Base-by-base conservation (phyloP, 2,888 invertebrate species). In the Lutraria lutraria region DNA sequence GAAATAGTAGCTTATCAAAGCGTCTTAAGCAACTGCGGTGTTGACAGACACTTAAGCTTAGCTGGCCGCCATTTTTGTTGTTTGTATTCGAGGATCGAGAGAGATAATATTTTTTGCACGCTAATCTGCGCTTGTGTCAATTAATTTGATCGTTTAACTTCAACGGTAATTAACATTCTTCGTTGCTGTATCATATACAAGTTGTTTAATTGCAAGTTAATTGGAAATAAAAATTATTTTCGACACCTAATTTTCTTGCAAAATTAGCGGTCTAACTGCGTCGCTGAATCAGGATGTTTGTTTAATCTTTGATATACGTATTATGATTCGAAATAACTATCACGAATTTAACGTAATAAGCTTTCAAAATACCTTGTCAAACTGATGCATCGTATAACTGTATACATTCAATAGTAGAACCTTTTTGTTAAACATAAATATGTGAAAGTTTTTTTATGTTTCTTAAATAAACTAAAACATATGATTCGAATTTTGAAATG, bases 101-200 rank as follows among this genome's bases (percentile, higher is more conserved):
- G 29, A n/a, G 88, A 76, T 76, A 82, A 60, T 52, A 90, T 34
- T 90, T 90, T 90, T 90, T 90, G 84, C 90, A 87, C 56, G 52
- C 76, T 87, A 87, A 82, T 79, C 76, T 81, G 56, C 53, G 52
- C 6, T 63, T 21, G 25, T 29, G 21, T 43, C 15, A 34, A 21
- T 43, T n/a, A n/a, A 63, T 60, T 83, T 52, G 25, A 10, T 6
- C n/a, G 43, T 68, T 60, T 19, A 86, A 29, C 19, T 3, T 19
- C 15, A 29, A 34, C 56, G 53, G 72, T 63, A 29, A 15, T 86
- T 21, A 10, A 4, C 52, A 81, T 25, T 68, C 29, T 56, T 53
- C 53, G 56, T 13, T 88, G 80, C 63, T 60, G 60, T 53, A 88
- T 63, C 87, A 83, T 88, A 88, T 84, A 52, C 63, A 63, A 25